phyloP scores from a whole-genome alignment of 2,113 vertebrate species.

The Columba janthina region DNA sequence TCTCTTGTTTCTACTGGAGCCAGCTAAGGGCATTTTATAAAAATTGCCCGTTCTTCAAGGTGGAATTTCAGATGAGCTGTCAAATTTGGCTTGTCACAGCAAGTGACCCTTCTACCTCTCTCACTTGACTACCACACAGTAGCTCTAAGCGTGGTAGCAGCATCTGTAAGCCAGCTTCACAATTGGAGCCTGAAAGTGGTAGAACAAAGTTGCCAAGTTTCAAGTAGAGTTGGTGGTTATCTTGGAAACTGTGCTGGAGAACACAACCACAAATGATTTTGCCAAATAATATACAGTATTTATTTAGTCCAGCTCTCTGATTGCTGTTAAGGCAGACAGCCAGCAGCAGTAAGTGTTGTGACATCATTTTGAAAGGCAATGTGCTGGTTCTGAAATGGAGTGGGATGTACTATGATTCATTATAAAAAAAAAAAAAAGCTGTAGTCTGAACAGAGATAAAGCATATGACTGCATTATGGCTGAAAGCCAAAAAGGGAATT shows the following conservation, averaged over 20 bases:
- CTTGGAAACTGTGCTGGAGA: conserved; percentile 71
- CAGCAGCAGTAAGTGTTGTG: conserved; percentile 66
- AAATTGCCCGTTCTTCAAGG: neutral
- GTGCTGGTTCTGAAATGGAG: conserved; percentile 56
- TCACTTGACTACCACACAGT: neutral
- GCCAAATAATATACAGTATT: conserved; percentile 73
- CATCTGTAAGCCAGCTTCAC: conserved; percentile 52
- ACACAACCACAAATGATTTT: conserved; percentile 71
- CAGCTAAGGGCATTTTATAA: neutral
- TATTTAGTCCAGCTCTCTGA: conserved; percentile 68
- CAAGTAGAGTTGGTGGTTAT: conserved; percentile 70
- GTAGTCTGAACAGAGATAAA: conserved; percentile 62
- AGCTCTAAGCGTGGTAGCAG: conserved; percentile 18
- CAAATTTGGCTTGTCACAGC: conserved; percentile 23
- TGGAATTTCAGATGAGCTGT: conserved; percentile 32
- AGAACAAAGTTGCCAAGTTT: conserved; percentile 61
- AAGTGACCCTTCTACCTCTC: neutral
- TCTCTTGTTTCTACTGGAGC: neutral
- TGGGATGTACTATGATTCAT: conserved; percentile 61
- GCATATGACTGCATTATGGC: conserved; percentile 57
- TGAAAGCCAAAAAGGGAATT: conserved; percentile 43
- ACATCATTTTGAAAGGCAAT: conserved; percentile 65
- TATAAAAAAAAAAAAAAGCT: neutral
- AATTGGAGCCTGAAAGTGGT: conserved; percentile 54
- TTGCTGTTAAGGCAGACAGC: conserved; percentile 67